A percentile compares a stretch with the other conserved stretches of the same genome.
These are phyloP conservation scores for Takifugu bimaculatus DNA, from an alignment of 2,113 vertebrate species.

Conservation along the genomic window DNA sequence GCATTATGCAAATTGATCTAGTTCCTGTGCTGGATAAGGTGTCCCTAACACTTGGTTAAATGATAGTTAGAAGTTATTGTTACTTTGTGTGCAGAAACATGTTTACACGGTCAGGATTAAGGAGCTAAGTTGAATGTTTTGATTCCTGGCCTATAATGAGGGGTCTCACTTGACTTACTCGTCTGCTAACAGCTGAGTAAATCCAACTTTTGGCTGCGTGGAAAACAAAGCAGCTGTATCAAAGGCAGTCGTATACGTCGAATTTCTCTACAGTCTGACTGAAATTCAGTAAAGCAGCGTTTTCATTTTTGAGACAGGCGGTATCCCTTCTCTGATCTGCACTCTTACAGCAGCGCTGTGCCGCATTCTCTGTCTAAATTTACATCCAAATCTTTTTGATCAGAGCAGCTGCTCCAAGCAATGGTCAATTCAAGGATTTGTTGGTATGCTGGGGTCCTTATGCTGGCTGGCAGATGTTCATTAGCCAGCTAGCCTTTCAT, in stretches of 20 bases:
- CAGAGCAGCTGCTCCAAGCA: conserved; percentile 72
- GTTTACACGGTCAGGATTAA: no score
- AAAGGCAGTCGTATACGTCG: background rate
- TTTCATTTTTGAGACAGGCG: conserved; percentile 47
- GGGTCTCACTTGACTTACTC: no score
- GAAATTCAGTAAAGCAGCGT: conserved; percentile 43
- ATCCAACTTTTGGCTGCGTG: no score
- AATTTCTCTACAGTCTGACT: conserved; percentile 13
- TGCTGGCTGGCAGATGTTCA: conserved; percentile 79
- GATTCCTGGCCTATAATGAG: no score
- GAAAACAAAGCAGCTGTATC: no score
- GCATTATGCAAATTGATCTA: conserved; percentile 67
- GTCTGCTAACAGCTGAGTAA: no score
- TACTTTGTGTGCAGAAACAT: no score
- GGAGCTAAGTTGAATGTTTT: no score
- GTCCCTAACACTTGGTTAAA: conserved; percentile 51
- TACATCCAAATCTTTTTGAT: conserved; percentile 74
- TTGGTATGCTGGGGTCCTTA: conserved; percentile 68
- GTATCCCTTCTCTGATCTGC: conserved; percentile 33
- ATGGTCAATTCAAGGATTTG: conserved; percentile 72
- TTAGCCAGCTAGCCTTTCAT: conserved; percentile 77
- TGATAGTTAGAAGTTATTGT: background rate
- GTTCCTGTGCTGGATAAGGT: conserved; percentile 59
- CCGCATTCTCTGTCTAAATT: conserved; percentile 62
- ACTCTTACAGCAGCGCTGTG: conserved; percentile 48